Conservation (phyloP, 1,140 invertebrate species). For the Daktulosphaira vitifoliae region DNA sequence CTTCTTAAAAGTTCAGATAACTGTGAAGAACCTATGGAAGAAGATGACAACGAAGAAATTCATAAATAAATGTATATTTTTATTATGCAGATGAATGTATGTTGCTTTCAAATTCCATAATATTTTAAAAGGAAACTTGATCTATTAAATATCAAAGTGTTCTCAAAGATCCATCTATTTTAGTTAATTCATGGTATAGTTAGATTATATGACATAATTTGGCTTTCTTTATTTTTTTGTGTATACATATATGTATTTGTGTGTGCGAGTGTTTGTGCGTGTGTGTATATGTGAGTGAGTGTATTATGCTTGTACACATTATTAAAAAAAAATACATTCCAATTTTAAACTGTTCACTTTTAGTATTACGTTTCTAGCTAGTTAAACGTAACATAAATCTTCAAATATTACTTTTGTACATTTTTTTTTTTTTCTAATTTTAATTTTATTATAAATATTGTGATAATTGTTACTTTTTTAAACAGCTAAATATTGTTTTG, state of each 20-base stretch:
- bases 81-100: neutral
- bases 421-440: slow-evolving; percentile 19
- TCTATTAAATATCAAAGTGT: neutral
- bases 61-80: neutral
- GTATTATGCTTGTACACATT: too few relatives aligned
- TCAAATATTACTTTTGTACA: neutral
- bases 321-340: too few relatives aligned
- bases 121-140: neutral
- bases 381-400: neutral
- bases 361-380: slow-evolving; percentile 11
- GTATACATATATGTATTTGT: neutral
- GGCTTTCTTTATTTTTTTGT: neutral
- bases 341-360: slow-evolving; percentile 10
- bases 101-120: neutral
- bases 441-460: slow-evolving; percentile 4
- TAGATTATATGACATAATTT: neutral
- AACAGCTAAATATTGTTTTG: too few relatives aligned
- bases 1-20: neutral
- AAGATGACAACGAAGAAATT: neutral
- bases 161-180: neutral
- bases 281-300: too few relatives aligned
- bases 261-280: too few relatives aligned
- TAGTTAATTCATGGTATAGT: neutral
- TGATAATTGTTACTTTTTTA: slow-evolving; percentile 29
- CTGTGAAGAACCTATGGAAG: slow-evolving; percentile 9